Evolutionary conservation across 2,888 invertebrate species (phyloP), one percentile per base, ranked within the genome.

Genomic region (Drosophila engyochracea): DNA sequence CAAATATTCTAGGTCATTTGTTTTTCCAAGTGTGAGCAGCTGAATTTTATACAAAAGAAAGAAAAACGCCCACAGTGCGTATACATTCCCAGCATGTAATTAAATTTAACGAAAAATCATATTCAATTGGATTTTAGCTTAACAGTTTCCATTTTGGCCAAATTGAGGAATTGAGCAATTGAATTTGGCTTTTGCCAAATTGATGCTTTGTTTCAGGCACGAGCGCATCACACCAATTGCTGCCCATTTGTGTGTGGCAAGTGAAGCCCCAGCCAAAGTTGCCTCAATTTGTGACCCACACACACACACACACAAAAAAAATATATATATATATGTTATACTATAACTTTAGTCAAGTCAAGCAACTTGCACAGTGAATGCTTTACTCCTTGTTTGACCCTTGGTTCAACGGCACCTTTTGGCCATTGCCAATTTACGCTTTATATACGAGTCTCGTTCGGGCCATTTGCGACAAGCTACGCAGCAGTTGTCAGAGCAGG

Each of bases 361-460:
- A 62, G n/a, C 30, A 35, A 22, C 14, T 58, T 16, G 30, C 28
- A 41, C 33, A 41, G 55, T 61, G 69, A 60, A 74, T 65, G 61
- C 58, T 65, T 74, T 49, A 70, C 57, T 37, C 37, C 61, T 16
- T 30, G 70, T 55, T 71, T 65, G 61, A 69, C 52, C 72, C 63
- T 62, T 52, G 25, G 68, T 37, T 22, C 63, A 51, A 54, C 19
- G 77, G 53, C 79, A 79, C 79, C 79, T 79, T 79, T 79, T 67
- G 63, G 66, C 57, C 61, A 79, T 74, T 79, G 79, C 69, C 79
- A 79, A 79, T 79, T 79, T 79, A 55, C 79, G 79, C 79, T 79
- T 79, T 79, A 79, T 79, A 79, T 72, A 79, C 76, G 76, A 79
- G 79, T 63, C 79, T 79, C 79, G 66, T 79, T 79, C 79, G 66